These are phyloP conservation scores for Micrasema longulum DNA, from an alignment of 1,140 invertebrate genomes.

Conservation along the genomic window DNA sequence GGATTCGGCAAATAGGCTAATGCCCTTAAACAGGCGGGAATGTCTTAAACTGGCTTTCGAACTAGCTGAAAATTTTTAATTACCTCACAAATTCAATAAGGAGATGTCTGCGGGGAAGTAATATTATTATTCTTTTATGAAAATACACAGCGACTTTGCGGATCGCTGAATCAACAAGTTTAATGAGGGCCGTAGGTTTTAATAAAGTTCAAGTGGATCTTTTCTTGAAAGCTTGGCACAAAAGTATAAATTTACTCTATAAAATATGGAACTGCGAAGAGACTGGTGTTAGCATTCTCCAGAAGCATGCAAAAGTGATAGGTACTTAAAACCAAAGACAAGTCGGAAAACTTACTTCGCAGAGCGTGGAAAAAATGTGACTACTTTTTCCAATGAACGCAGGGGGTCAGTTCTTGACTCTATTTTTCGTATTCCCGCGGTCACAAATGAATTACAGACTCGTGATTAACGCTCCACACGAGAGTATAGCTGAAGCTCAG, in stretches of 20 bases:
- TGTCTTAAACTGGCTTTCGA: constrained; percentile 1
- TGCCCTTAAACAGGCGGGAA: constrained; percentile 1
- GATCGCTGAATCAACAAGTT: constrained; percentile 1
- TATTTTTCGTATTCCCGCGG: constrained; percentile 4
- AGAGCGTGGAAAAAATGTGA: constrained; percentile 53
- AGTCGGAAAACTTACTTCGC: constrained; percentile 59
- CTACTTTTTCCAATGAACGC: constrained; percentile 10
- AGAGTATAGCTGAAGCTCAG: constrained; percentile 6
- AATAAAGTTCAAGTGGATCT: constrained; percentile 48
- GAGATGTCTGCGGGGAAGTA: not conserved
- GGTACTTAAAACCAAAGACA: constrained; percentile 55
- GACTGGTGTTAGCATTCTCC: constrained; percentile 58
- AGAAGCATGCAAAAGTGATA: constrained; percentile 57
- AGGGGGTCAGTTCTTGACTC: constrained; percentile 1
- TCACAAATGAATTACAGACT: constrained; percentile 3
- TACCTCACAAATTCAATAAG: constrained; percentile 6
- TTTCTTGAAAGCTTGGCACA: constrained; percentile 36
- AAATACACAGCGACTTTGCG: constrained; percentile 11
- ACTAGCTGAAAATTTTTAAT: constrained; percentile 2
- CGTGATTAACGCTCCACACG: constrained; percentile 6
- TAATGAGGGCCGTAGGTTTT: constrained; percentile 50
- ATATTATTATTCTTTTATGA: constrained; percentile 4
- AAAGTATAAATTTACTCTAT: constrained; percentile 50
- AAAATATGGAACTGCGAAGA: constrained; percentile 59
- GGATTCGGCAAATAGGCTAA: constrained; percentile 18